phyloP scores from a whole-genome alignment of 2,888 invertebrate genomes.

The Tachina lurida region DNA sequence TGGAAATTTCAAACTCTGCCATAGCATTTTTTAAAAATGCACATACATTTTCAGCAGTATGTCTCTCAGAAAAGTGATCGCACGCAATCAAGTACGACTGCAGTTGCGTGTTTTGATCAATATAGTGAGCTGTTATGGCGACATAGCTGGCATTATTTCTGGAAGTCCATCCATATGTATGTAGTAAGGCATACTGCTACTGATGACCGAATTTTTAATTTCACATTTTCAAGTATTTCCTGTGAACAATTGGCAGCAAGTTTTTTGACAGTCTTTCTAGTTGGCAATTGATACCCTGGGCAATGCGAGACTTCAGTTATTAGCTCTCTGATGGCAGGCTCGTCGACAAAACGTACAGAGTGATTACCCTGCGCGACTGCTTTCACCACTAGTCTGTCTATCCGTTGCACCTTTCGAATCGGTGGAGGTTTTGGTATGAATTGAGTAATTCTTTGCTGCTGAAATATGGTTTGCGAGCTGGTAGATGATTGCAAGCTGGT shows the following conservation, averaged over 20 bases:
- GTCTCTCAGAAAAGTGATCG: constrained; percentile 37
- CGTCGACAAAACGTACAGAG: background rate
- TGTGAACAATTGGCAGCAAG: background rate
- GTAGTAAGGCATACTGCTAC: constrained; percentile 32
- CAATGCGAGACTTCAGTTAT: background rate
- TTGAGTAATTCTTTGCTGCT: background rate
- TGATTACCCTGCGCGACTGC: background rate
- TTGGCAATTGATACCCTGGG: constrained; percentile 15
- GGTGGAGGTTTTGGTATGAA: background rate
- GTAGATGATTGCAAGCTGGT: background rate
- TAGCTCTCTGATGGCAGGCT: background rate
- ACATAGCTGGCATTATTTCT: constrained; percentile 36
- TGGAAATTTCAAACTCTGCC: constrained; percentile 31
- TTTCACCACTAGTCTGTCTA: background rate
- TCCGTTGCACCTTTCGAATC: background rate
- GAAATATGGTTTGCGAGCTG: background rate
- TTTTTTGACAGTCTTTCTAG: constrained; percentile 8
- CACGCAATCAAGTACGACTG: constrained; percentile 37
- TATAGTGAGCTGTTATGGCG: constrained; percentile 54
- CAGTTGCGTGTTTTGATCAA: constrained; percentile 37
- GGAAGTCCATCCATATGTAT: constrained; percentile 56
- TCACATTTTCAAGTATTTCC: background rate
- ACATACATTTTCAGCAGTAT: constrained; percentile 31
- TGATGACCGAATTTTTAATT: background rate
- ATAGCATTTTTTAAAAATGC: background rate